Conservation (phyloP, 2,797 vertebrate genomes). For the Myotis daubentonii region DNA sequence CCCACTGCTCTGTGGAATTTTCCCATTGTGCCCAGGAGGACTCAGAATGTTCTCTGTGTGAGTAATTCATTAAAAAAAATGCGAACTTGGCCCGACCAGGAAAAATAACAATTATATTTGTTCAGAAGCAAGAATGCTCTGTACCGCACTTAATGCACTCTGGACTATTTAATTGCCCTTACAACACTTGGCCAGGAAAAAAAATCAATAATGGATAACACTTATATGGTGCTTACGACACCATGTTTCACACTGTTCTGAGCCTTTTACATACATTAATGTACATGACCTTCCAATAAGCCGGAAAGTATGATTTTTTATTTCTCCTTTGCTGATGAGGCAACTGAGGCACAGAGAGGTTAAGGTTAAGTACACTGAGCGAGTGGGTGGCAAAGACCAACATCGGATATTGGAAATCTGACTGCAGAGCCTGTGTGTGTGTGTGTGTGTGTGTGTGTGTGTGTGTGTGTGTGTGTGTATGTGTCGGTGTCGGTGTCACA, state of each 20-base stretch:
- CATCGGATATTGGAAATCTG: neutral
- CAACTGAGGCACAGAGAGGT: neutral
- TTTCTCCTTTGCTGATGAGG: neutral
- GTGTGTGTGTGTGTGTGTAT: neutral
- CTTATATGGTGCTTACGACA: neutral
- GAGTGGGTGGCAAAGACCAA: neutral
- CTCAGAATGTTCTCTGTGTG: neutral
- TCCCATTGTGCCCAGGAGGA: neutral
- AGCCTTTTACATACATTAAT: neutral
- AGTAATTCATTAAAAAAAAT: neutral
- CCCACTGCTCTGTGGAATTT: neutral
- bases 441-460: neutral
- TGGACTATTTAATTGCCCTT: neutral
- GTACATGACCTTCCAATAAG: neutral
- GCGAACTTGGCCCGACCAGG: neutral
- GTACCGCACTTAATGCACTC: neutral
- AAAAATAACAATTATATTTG: neutral
- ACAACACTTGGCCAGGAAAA: neutral
- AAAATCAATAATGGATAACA: slow-evolving; percentile 42
- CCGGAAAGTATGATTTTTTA: neutral
- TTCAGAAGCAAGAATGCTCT: neutral
- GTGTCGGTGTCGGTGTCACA: rapidly evolving
- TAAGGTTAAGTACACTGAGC: rapidly evolving
- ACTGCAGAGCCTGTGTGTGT: too few relatives aligned
- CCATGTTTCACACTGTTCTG: neutral